phyloP scores from a whole-genome alignment of 1,140 invertebrate genomes.

The Brachionus manjavacas region DNA sequence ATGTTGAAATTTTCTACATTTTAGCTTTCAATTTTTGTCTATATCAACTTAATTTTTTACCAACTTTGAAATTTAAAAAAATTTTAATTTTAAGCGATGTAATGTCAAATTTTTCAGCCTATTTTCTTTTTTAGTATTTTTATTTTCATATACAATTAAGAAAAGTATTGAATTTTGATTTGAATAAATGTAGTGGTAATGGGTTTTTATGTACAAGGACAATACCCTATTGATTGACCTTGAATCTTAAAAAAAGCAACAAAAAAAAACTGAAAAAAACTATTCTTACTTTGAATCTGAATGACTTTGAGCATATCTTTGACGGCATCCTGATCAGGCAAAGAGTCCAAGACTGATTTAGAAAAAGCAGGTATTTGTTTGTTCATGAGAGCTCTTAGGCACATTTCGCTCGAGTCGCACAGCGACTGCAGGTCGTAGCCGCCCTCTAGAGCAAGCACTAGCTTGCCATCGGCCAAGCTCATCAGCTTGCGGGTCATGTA shows the following conservation, averaged over 20 bases:
- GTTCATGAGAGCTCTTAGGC: constrained; percentile 75
- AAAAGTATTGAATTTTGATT: too few species aligned
- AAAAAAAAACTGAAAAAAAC: background rate
- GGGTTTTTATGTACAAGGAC: too few species aligned
- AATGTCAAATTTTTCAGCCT: too few species aligned
- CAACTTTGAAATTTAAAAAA: too few species aligned
- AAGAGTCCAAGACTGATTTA: background rate
- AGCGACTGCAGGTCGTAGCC: constrained; percentile 92
- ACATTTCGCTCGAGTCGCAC: constrained; percentile 93
- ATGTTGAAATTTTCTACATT: too few species aligned
- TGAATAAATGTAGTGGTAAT: too few species aligned
- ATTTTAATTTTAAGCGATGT: too few species aligned
- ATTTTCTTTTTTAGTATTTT: too few species aligned
- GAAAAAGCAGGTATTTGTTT: constrained; percentile 48
- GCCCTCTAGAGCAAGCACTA: constrained; percentile 64
- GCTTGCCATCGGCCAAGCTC: constrained; percentile 78
- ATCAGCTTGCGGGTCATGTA: constrained; percentile 90
- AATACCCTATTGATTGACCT: too few species aligned
- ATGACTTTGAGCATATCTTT: background rate
- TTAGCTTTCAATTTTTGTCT: too few species aligned
- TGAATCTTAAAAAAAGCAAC: background rate
- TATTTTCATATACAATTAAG: too few species aligned
- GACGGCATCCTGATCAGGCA: background rate
- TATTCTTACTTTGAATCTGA: background rate
- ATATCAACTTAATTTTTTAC: too few species aligned